These are phyloP conservation scores for Elysia chlorotica DNA, from an alignment of 1,140 invertebrate genomes.

Conservation along the genomic window DNA sequence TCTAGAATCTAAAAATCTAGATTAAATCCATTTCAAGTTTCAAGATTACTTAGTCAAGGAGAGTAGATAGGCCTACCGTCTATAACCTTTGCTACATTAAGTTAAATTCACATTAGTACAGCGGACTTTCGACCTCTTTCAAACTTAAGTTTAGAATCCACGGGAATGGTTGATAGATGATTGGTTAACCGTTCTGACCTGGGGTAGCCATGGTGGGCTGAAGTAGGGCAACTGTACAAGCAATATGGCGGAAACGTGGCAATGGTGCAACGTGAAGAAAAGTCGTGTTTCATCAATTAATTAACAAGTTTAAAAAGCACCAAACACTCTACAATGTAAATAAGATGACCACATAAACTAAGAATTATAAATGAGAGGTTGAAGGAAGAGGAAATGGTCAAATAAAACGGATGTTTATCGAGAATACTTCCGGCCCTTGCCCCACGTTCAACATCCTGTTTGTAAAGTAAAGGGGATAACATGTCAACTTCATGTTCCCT, in stretches of 20 bases:
- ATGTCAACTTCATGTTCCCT: not conserved
- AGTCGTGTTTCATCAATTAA: not conserved
- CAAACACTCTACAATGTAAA: not conserved
- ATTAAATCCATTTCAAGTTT: too few species aligned
- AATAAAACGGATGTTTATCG: conserved; percentile 49
- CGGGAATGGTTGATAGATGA: not conserved
- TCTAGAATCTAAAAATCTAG: too few species aligned
- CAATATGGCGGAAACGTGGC: conserved; percentile 13
- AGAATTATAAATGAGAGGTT: not conserved
- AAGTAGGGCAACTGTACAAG: conserved; percentile 9
- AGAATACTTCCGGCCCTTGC: conserved; percentile 57
- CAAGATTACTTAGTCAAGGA: too few species aligned
- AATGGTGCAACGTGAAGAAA: not conserved
- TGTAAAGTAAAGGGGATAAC: not conserved
- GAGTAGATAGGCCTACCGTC: too few species aligned
- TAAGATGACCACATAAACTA: too few species aligned
- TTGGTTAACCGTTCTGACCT: not conserved
- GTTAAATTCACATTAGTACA: not conserved
- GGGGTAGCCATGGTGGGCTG: not conserved
- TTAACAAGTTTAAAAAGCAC: not conserved
- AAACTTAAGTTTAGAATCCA: not conserved
- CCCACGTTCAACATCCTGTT: conserved; percentile 57
- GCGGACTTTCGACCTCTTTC: not conserved
- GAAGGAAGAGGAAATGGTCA: conserved; percentile 56
- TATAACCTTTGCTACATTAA: too few species aligned